phyloP scores from a whole-genome alignment of 2,113 vertebrate species.

The Girardinichthys multiradiatus region DNA sequence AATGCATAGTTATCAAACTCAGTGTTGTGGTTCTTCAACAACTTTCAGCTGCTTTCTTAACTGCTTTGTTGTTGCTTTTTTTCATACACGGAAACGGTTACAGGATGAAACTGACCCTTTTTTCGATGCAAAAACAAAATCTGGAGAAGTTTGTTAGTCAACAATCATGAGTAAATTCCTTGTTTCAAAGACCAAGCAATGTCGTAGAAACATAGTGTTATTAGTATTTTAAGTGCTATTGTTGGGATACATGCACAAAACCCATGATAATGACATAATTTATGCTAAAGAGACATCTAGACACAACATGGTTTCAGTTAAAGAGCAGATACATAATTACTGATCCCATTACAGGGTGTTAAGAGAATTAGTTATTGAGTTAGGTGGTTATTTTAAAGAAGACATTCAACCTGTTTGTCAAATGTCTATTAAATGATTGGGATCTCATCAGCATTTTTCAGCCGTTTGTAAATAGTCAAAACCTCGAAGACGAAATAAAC shows the following conservation, averaged over 20 bases:
- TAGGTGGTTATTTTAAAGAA: neutral
- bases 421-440: neutral
- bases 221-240: neutral
- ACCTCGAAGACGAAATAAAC: neutral
- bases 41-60: neutral
- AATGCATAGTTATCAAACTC: too few species aligned
- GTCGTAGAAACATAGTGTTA: neutral
- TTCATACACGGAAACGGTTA: neutral
- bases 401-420: neutral
- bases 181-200: neutral
- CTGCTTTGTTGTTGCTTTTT: neutral
- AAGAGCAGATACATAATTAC: neutral
- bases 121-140: conserved; percentile 1
- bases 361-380: neutral
- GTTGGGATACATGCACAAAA: neutral
- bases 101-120: neutral
- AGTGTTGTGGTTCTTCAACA: neutral
- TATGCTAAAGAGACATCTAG: too few species aligned
- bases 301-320: neutral
- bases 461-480: neutral
- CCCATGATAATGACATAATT: neutral
- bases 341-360: neutral
- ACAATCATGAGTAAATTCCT: neutral
- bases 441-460: neutral
- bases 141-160: neutral